Evolutionary conservation across 2,888 invertebrate genomes (phyloP).

Genomic region (Petrolisthes cinctipes): DNA sequence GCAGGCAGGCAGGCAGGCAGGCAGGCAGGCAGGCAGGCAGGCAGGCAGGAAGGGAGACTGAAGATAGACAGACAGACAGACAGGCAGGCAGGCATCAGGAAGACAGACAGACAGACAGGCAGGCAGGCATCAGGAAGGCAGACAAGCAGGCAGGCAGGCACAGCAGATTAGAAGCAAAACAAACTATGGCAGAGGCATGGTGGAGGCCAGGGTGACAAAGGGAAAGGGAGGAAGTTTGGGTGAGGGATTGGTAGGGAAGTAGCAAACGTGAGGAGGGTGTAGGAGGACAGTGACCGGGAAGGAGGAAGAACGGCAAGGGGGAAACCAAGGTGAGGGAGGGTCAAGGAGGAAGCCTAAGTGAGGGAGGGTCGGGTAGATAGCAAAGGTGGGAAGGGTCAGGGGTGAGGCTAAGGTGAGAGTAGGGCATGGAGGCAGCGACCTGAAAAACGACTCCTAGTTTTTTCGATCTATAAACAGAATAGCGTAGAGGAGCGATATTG

Average conservation of each 20-base stretch:
- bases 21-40: constrained; percentile 10
- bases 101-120: constrained; percentile 17
- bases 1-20: constrained; percentile 10
- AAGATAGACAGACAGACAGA: constrained; percentile 13
- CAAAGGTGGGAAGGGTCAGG: not conserved
- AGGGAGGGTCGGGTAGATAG: not conserved
- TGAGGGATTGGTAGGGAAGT: constrained; percentile 6
- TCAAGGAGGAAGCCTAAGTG: not conserved
- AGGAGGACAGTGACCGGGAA: not conserved
- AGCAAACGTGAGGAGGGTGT: not conserved
- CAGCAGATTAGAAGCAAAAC: constrained; percentile 2
- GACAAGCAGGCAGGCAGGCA: not conserved
- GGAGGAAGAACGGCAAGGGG: not conserved
- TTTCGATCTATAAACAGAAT: too few species aligned
- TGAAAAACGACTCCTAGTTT: too few species aligned
- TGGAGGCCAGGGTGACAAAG: constrained; percentile 1
- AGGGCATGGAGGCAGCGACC: too few species aligned
- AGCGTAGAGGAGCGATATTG: too few species aligned
- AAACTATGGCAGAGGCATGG: not conserved
- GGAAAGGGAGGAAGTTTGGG: not conserved
- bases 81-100: not conserved
- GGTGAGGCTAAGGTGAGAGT: too few species aligned
- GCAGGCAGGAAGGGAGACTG: constrained; percentile 10
- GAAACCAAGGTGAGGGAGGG: not conserved
- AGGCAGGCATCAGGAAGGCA: not conserved